Evolutionary conservation across 1,140 invertebrate genomes (phyloP), one percentile per base, ranked within the genome.

Genomic region (Anastrepha obliqua): DNA sequence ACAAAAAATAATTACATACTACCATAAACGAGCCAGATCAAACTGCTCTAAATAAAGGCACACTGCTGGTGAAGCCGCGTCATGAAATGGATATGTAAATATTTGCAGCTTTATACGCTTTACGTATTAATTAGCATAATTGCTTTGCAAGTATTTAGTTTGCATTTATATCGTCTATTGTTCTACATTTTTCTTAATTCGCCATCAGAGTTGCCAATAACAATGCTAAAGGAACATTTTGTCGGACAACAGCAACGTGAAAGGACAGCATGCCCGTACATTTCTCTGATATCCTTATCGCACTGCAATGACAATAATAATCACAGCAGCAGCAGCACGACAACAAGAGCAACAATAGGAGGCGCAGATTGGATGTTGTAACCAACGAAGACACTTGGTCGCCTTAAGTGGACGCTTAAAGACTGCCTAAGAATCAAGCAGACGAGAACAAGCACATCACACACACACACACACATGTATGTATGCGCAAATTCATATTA

Each of bases 371-470:
- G 74, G n/a, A 62, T 62, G 15, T 62, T 62, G 9, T 7, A 81
- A 81, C 11, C 47, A 81, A 81, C 74, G 47, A 81, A 81, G 47
- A 81, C 74, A 81, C 74, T 81, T 81, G 74, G 74, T 11, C 74
- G 74, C 74, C 74, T 81, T 55, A 55, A 81, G 74, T 55, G 74
- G 47, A 29, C 47, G 55, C 42, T 81, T 81, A 20, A 87, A 85
- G 62, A 78, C 87, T 85, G 70, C 47, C 6, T 13, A 74, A 74
- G 70, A 47, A 47, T 42, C 20, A 29, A 15, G 44, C 39, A 47
- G 17, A 74, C 42, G n/a, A 74, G 39, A 13, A 47, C 39, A 29
- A 29, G 1, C 29, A 29, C 29, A 78, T 78, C 20, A 2, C 44
- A 29, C 6, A 39, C 2, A 20, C 47, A 67, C 20, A 78, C 42